phyloP scores from a whole-genome alignment of 2,797 vertebrate genomes.

The Lates japonicus region DNA sequence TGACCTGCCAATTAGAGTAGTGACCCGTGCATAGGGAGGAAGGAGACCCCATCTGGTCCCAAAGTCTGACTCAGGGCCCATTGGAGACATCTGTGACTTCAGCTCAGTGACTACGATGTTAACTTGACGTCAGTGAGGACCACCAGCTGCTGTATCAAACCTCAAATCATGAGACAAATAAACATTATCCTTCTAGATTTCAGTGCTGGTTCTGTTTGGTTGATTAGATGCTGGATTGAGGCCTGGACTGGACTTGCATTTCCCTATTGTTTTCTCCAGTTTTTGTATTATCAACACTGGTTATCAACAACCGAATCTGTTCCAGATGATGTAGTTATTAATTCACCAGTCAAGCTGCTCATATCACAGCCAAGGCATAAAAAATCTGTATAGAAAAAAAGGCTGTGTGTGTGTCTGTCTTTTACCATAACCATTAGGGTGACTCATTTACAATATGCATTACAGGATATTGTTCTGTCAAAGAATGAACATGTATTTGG shows the following conservation, averaged over 20 bases:
- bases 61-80: constrained; percentile 59
- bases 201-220: constrained; percentile 32
- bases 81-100: constrained; percentile 50
- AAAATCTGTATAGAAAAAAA: not conserved
- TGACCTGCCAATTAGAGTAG: constrained; percentile 43
- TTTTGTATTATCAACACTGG: constrained; percentile 24
- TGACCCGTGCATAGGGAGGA: constrained; percentile 24
- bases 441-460: constrained; percentile 21
- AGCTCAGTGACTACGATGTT: constrained; percentile 42
- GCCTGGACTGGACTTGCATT: constrained; percentile 31
- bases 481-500: constrained; percentile 4
- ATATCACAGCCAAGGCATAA: not conserved
- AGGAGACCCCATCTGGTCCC: constrained; percentile 58
- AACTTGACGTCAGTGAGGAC: constrained; percentile 46
- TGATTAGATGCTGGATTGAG: constrained; percentile 50
- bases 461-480: constrained; percentile 24
- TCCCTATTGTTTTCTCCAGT: constrained; percentile 34
- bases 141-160: constrained; percentile 46
- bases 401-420: not conserved
- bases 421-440: not conserved
- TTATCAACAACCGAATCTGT: constrained; percentile 40
- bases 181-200: constrained; percentile 39
- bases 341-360: constrained; percentile 19
- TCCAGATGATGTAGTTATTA: constrained; percentile 44
- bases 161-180: constrained; percentile 39